Evolutionary conservation across 2,113 vertebrate genomes (phyloP).

Genomic region (Acrocephalus kingi): DNA sequence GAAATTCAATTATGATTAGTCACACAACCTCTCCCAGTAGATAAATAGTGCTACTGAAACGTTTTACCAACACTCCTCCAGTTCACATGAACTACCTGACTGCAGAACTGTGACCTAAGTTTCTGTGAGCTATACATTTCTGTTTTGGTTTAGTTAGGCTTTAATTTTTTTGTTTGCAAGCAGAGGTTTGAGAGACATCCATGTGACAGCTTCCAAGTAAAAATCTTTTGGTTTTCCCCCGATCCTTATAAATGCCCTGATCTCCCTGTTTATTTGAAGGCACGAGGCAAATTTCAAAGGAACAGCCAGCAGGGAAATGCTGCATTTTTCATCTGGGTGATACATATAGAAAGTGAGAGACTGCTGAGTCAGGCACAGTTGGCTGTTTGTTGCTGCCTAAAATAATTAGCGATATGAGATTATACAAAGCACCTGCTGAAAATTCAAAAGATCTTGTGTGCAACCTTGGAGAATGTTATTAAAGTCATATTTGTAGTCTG

Average conservation of each 20-base stretch:
- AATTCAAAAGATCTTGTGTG: not conserved
- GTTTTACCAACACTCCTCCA: not conserved
- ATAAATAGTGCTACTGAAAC: not conserved
- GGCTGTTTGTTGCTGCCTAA: constrained; percentile 15
- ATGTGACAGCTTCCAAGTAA: not conserved
- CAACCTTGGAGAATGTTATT: not conserved
- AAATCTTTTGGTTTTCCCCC: not conserved
- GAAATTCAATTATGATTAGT: not conserved
- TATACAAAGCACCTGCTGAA: constrained; percentile 28
- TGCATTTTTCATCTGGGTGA: not conserved
- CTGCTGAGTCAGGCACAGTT: constrained; percentile 15
- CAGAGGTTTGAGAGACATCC: not conserved
- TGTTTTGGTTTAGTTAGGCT: not conserved
- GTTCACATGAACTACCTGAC: not conserved
- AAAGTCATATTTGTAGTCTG: not conserved
- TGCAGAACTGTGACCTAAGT: not conserved
- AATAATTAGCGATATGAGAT: constrained; percentile 17
- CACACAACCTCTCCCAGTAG: not conserved
- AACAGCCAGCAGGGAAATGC: not conserved
- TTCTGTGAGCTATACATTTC: not conserved
- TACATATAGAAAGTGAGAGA: constrained; percentile 9
- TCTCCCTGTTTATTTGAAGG: not conserved
- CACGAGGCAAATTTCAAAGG: not conserved
- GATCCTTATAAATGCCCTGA: not conserved
- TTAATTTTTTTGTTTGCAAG: not conserved